Evolutionary conservation across 30 jellyfish, hydroid and myxozoan species (phyloP).

Genomic region (Aurelia aurita complex sp. Pacific): DNA sequence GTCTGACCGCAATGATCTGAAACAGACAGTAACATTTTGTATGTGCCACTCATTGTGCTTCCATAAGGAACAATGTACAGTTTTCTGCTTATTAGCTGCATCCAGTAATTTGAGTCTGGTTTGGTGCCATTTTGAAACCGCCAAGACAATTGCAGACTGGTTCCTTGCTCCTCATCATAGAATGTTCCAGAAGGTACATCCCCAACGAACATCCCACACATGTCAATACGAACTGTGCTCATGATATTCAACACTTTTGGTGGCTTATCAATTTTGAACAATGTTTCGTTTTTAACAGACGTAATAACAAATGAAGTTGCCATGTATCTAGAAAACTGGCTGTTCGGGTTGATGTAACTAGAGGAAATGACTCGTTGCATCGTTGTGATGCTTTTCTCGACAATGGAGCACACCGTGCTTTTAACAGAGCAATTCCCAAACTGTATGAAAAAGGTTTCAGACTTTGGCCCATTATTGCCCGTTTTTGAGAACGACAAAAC

Average conservation of each 20-base stretch:
- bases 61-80: slow-evolving; percentile 71
- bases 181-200: slow-evolving; percentile 63
- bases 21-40: slow-evolving; percentile 53
- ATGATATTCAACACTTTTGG: slow-evolving; percentile 37
- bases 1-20: slow-evolving; percentile 72
- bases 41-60: slow-evolving; percentile 35
- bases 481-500: slow-evolving; percentile 50
- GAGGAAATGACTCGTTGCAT: not conserved
- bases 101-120: slow-evolving; percentile 59
- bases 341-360: slow-evolving; percentile 8
- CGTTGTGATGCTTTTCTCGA: slow-evolving; percentile 11
- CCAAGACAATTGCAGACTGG: slow-evolving; percentile 9
- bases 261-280: slow-evolving; percentile 42
- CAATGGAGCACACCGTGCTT: slow-evolving; percentile 22
- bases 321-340: slow-evolving; percentile 30
- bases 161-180: slow-evolving; percentile 71
- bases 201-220: slow-evolving; percentile 45
- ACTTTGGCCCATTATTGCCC: slow-evolving; percentile 28
- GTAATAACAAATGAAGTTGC: slow-evolving; percentile 17
- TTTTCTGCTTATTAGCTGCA: slow-evolving; percentile 19
- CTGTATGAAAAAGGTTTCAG: slow-evolving; percentile 50
- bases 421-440: slow-evolving; percentile 71
- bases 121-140: slow-evolving; percentile 31
- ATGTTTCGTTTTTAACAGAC: slow-evolving; percentile 49
- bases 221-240: slow-evolving; percentile 11